phyloP scores from a whole-genome alignment of 2,797 vertebrate genomes.

The Nannoperca australis region DNA sequence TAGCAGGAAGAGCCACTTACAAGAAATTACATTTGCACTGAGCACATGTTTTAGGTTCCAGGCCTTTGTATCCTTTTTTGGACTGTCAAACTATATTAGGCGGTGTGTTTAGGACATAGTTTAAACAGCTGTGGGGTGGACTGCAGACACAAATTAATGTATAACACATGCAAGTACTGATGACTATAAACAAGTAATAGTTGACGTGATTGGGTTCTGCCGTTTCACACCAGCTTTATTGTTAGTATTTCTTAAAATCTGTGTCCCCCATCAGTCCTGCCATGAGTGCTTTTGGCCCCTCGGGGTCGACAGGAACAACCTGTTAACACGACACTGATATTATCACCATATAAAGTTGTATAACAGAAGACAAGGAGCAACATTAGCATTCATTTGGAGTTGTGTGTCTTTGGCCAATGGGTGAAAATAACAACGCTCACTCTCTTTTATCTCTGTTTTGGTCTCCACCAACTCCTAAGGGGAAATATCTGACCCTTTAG shows the following conservation, averaged over 20 bases:
- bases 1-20: conserved; percentile 16
- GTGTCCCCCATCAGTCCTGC: not conserved
- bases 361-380: not conserved
- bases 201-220: not conserved
- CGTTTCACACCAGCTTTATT: not conserved
- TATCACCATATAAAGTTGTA: not conserved
- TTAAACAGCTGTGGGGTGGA: not conserved
- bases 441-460: not conserved
- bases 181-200: not conserved
- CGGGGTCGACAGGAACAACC: no score
- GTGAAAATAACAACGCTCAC: not conserved
- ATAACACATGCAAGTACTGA: not conserved
- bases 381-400: not conserved
- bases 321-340: not conserved
- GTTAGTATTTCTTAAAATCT: not conserved
- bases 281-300: not conserved
- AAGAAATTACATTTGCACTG: not conserved
- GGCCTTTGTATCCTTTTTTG: not conserved
- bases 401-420: not conserved
- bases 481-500: not conserved
- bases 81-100: not conserved
- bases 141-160: not conserved
- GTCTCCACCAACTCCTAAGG: not conserved
- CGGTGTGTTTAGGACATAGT: not conserved
- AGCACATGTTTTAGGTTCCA: not conserved